phyloP scores from a whole-genome alignment of 2,797 vertebrate species.

The Hydrolagus colliei region DNA sequence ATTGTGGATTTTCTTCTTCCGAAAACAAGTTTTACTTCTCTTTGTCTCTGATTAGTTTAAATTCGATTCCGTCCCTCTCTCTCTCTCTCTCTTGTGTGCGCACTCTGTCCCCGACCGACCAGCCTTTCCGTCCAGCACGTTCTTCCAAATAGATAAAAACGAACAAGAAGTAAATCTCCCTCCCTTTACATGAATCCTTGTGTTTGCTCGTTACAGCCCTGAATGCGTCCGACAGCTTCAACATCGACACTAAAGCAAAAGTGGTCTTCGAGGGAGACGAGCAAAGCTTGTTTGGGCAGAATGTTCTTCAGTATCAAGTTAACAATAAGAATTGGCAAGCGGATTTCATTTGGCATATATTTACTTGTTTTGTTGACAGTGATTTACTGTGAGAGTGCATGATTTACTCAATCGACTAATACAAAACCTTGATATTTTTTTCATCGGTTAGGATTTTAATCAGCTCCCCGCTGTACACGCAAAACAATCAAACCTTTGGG shows the following conservation, averaged over 20 bases:
- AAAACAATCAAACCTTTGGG: neutral
- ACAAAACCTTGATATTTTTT: neutral
- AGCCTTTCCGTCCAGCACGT: too few relatives aligned
- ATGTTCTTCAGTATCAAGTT: neutral
- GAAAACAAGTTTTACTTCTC: too few relatives aligned
- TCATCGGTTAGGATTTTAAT: slow-evolving; percentile 19
- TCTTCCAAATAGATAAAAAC: too few relatives aligned
- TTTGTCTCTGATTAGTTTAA: too few relatives aligned
- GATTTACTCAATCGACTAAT: too few relatives aligned
- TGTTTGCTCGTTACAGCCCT: neutral
- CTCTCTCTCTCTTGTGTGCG: too few relatives aligned
- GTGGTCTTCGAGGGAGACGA: neutral
- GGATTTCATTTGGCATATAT: neutral
- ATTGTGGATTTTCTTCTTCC: too few relatives aligned
- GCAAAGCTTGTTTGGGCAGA: neutral
- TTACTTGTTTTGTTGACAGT: neutral
- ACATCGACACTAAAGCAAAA: slow-evolving; percentile 14
- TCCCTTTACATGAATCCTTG: neutral
- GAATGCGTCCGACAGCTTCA: neutral
- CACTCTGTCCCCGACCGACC: too few relatives aligned
- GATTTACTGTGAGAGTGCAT: too few relatives aligned
- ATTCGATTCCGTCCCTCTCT: too few relatives aligned
- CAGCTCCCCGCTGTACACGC: slow-evolving; percentile 17
- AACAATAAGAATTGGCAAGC: neutral
- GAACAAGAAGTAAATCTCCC: neutral